phyloP scores from a whole-genome alignment of 1,140 invertebrate genomes.

The Caenorhabditis brenneri region DNA sequence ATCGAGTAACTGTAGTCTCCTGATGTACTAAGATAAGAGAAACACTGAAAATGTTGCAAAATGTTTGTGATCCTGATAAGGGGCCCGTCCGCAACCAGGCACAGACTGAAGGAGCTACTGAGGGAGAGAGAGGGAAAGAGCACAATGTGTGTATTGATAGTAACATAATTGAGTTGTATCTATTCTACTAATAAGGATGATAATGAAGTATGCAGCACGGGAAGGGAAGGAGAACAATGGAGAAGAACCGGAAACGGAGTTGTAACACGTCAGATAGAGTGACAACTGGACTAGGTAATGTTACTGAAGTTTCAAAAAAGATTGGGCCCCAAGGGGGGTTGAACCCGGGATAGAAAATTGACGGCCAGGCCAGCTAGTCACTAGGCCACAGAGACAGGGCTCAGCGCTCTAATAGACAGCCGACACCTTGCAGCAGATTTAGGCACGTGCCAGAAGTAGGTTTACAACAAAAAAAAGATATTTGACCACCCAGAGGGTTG shows the following conservation, averaged over 20 bases:
- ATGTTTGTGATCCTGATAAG: not conserved
- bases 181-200: not conserved
- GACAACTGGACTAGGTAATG: too few relatives aligned
- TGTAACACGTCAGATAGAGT: too few relatives aligned
- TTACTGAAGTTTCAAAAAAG: not conserved
- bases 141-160: not conserved
- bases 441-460: too few relatives aligned
- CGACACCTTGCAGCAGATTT: too few relatives aligned
- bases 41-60: constrained; percentile 10
- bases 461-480: too few relatives aligned
- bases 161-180: not conserved
- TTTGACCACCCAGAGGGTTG: too few relatives aligned
- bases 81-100: not conserved
- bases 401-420: too few relatives aligned
- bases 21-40: not conserved
- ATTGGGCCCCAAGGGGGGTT: too few relatives aligned
- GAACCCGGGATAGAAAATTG: too few relatives aligned
- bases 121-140: not conserved
- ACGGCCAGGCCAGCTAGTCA: too few relatives aligned
- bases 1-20: not conserved
- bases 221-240: constrained; percentile 25
- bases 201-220: too few relatives aligned
- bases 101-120: not conserved
- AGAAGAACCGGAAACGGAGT: not conserved
- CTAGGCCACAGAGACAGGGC: too few relatives aligned